These are phyloP conservation scores for Leucopternis melanops DNA, from an alignment of 2,113 vertebrate species.

Conservation along the genomic window DNA sequence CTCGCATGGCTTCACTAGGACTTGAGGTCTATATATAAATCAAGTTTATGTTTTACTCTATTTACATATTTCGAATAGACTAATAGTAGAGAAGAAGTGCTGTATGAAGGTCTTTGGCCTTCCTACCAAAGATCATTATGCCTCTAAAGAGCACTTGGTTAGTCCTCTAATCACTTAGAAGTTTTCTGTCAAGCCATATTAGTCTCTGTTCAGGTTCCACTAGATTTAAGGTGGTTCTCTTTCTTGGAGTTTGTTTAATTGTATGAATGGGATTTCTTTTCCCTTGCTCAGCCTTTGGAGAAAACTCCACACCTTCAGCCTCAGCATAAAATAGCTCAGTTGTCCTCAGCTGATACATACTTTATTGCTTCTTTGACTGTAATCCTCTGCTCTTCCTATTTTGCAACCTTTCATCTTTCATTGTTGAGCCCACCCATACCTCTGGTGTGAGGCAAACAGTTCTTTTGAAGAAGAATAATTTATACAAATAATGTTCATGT, in stretches of 20 bases:
- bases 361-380: background rate
- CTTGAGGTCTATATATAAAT: background rate
- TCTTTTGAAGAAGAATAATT: background rate
- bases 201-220: background rate
- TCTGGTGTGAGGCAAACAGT: background rate
- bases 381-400: background rate
- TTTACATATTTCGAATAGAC: background rate
- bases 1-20: no score
- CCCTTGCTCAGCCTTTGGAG: background rate
- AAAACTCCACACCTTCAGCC: background rate
- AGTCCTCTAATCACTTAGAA: constrained; percentile 24
- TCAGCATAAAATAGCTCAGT: background rate
- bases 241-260: constrained; percentile 13
- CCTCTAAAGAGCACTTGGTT: background rate
- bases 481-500: background rate
- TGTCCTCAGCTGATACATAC: background rate
- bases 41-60: background rate
- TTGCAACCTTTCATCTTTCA: background rate
- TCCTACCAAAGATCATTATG: background rate
- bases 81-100: background rate
- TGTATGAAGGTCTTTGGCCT: background rate
- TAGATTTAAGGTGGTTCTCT: background rate
- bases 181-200: constrained; percentile 52
- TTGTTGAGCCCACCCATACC: accelerated
- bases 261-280: background rate